Evolutionary conservation across 2,888 invertebrate species (phyloP).

Genomic region (Athalia circularis): DNA sequence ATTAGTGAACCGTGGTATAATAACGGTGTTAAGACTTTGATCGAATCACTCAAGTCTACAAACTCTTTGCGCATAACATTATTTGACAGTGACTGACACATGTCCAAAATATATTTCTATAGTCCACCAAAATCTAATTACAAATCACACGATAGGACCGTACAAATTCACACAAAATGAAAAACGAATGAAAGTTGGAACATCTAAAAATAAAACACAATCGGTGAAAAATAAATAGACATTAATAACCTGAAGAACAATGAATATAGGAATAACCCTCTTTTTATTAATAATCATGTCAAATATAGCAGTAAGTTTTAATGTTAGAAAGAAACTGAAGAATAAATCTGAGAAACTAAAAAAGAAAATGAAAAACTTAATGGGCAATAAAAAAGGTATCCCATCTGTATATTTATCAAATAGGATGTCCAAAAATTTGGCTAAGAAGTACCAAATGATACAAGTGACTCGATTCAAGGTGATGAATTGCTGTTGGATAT

Average conservation of each 20-base stretch:
- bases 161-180: not conserved
- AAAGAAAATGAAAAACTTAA: constrained; percentile 50
- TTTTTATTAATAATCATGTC: constrained; percentile 15
- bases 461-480: constrained; percentile 43
- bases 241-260: not conserved
- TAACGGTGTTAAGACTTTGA: not conserved
- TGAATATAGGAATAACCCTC: not conserved
- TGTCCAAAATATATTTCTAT: not conserved
- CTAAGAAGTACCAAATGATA: not conserved
- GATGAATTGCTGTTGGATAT: constrained; percentile 55
- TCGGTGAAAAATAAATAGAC: not conserved
- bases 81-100: not conserved
- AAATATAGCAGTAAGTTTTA: constrained; percentile 20
- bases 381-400: constrained; percentile 49
- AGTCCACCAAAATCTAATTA: not conserved
- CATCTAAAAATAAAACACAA: constrained; percentile 24
- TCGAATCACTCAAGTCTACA: constrained; percentile 6
- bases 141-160: not conserved
- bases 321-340: constrained; percentile 32
- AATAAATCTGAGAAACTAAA: constrained; percentile 47
- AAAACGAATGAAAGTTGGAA: not conserved
- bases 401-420: not conserved
- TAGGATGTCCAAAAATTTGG: not conserved
- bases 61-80: not conserved
- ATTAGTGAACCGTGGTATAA: not conserved